Evolutionary conservation across 1,140 invertebrate species (phyloP), one percentile per base, ranked within the genome.

Genomic region (Drosophila asahinai): DNA sequence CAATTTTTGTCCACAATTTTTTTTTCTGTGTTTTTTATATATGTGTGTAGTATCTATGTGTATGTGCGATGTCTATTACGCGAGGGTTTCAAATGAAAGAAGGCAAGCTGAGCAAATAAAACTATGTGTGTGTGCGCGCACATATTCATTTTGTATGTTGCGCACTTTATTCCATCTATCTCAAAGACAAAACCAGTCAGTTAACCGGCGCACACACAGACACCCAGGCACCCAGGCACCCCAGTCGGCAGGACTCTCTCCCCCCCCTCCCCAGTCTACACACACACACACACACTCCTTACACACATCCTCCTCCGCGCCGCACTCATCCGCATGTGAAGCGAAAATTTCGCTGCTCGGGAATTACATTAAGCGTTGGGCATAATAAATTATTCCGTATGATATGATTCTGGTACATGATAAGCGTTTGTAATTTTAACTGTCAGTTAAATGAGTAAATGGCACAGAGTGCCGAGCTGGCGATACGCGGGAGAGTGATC

Each of bases 341-440:
- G 66, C 77, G 63, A 67, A 81, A 71, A 82, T 86, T 76, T 80
- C 62, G 65, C 77, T 87, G 74, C 81, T 81, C 81, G 86, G 81
- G 86, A 91, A 90, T 90, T 86, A 91, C 82, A 90, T 90, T 90
- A 90, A 90, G 86, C 86, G 86, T 80, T 75, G 86, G 68, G 84
- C 82, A 90, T 91, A 90, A 90, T 90, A 90, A 90, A 90, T 90
- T 90, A 91, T 90, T 90, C 86, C 86, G 86, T 90, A 91, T 90
- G 86, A 90, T 90, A 90, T 90, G 86, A 90, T 90, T 90, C 86
- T 90, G 82, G 82, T 90, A 90, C 86, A 90, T 91, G 86, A 90
- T 90, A 90, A 91, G 86, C 86, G 86, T 90, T 90, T 90, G 86
- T 90, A 90, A 90, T 90, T 90, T 90, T 91, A 90, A 91, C 86